Conservation (phyloP, 2,888 invertebrate species). For the Clivina fossor region DNA sequence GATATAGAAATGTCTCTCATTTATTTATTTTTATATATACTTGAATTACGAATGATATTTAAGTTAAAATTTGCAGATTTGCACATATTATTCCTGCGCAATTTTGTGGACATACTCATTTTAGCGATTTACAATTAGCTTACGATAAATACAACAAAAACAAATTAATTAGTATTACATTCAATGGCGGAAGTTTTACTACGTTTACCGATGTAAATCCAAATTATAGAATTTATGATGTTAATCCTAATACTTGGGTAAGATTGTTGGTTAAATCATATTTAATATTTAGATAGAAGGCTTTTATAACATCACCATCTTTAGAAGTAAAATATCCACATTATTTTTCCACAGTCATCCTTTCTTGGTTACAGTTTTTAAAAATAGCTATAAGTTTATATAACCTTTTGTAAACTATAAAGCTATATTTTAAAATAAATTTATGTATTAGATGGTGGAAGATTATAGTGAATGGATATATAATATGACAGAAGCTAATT, state of each 20-base stretch:
- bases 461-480: constrained; percentile 74
- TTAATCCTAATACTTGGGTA: constrained; percentile 46
- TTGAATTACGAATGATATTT: no score
- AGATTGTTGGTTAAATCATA: constrained; percentile 33
- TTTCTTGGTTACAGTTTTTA: neutral
- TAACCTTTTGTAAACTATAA: no score
- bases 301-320: no score
- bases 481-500: constrained; percentile 75
- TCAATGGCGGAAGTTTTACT: constrained; percentile 80
- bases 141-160: constrained; percentile 59
- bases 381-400: constrained; percentile 15
- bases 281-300: no score
- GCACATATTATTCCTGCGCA: constrained; percentile 82
- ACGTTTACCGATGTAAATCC: constrained; percentile 70
- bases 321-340: no score
- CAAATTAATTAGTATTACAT: constrained; percentile 68
- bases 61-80: constrained; percentile 59
- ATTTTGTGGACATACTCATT: constrained; percentile 82
- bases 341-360: no score
- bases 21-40: no score
- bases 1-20: no score
- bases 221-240: constrained; percentile 52
- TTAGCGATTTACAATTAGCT: constrained; percentile 72
- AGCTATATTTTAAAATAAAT: neutral
- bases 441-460: constrained; percentile 60